A percentile compares a stretch with the other conserved stretches of the same genome.
These are phyloP conservation scores for Verasper variegatus DNA, from an alignment of 2,113 vertebrate genomes.

Conservation along the genomic window DNA sequence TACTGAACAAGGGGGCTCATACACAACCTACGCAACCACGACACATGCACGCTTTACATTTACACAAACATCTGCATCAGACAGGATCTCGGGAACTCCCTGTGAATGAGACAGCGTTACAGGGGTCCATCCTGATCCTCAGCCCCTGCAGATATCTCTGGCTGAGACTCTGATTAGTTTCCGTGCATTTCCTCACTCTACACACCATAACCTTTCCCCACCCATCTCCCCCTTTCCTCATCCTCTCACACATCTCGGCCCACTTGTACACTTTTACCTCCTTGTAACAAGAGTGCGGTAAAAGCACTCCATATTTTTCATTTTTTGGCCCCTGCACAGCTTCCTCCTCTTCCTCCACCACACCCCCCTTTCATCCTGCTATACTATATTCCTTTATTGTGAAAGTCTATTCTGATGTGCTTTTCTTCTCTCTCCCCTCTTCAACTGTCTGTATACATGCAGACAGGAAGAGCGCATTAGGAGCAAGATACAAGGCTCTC, in stretches of 20 bases:
- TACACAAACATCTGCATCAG: conserved; percentile 13
- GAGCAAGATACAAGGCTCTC: conserved; percentile 24
- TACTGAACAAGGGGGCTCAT: neutral
- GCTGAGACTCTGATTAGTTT: conserved; percentile 72
- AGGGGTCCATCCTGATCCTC: conserved; percentile 73
- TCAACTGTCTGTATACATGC: conserved; percentile 35
- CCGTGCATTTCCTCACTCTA: conserved; percentile 52
- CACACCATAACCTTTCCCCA: conserved; percentile 43
- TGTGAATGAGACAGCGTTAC: conserved; percentile 59
- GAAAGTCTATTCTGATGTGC: conserved; percentile 57
- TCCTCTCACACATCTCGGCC: conserved; percentile 38
- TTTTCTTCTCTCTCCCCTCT: conserved; percentile 31
- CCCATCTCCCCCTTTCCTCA: conserved; percentile 54
- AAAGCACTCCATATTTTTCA: conserved; percentile 42
- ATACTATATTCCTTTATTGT: conserved; percentile 28
- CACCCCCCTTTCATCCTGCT: conserved; percentile 25
- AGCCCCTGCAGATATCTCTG: conserved; percentile 48
- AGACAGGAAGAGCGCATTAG: conserved; percentile 59
- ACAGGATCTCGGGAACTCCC: too few species aligned
- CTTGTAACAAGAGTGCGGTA: conserved; percentile 16
- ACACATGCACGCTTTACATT: neutral
- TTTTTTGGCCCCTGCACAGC: conserved; percentile 3
- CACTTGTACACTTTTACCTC: neutral
- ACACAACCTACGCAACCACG: neutral
- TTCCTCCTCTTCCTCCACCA: conserved; percentile 19